Conservation (phyloP, 2,113 vertebrate species). For the Corvus cornix region DNA sequence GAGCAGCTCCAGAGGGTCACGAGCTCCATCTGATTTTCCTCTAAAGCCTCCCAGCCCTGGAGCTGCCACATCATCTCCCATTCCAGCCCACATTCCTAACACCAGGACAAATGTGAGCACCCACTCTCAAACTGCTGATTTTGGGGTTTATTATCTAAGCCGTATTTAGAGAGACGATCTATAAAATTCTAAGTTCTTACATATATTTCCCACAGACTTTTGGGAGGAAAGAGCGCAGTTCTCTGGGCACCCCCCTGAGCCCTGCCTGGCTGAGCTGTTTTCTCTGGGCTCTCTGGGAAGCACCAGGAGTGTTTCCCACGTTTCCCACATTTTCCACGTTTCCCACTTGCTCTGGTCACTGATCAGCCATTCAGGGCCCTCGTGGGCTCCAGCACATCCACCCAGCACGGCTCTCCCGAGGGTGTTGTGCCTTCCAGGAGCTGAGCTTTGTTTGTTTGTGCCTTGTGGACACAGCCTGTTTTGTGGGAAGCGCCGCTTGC, state of each 20-base stretch:
- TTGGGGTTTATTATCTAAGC: background rate
- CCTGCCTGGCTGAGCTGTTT: too few species aligned
- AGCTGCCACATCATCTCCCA: background rate
- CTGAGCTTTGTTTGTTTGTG: background rate
- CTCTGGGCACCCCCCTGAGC: background rate
- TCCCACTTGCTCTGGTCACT: fast-evolving
- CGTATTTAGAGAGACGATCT: background rate
- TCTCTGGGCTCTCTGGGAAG: background rate
- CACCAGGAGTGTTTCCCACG: background rate
- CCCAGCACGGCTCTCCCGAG: fast-evolving
- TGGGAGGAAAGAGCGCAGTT: too few species aligned
- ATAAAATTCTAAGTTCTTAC: background rate
- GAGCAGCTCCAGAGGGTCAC: background rate
- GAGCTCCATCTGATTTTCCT: background rate
- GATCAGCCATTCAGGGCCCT: background rate
- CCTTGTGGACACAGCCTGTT: background rate
- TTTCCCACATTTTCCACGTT: too few species aligned
- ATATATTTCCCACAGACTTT: fast-evolving
- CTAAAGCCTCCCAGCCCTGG: background rate
- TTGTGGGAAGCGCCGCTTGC: background rate
- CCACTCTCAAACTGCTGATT: too few species aligned
- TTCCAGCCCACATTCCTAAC: background rate
- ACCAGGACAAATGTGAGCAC: background rate
- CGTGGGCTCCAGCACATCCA: background rate
- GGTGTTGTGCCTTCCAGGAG: background rate